These are phyloP conservation scores for Achatina immaculata DNA, from an alignment of 1,140 invertebrate species.

Conservation along the genomic window DNA sequence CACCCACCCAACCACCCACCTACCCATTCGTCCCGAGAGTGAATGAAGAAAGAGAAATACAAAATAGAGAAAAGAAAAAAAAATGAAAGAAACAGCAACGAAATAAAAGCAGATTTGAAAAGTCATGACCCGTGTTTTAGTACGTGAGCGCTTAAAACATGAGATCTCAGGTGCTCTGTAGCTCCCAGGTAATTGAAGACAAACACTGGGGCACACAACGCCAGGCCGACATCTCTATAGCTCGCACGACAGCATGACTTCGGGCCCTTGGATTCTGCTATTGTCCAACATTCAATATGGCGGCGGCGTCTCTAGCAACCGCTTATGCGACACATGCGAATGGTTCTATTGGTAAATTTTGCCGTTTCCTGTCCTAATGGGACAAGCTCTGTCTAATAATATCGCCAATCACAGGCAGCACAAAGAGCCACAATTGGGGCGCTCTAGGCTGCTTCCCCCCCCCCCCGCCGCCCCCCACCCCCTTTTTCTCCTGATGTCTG, in stretches of 20 bases:
- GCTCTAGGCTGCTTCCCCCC: background rate
- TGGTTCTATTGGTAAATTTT: background rate
- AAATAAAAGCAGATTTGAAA: too few species aligned
- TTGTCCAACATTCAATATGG: background rate
- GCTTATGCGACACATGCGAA: background rate
- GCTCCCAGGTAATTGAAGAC: constrained; percentile 10
- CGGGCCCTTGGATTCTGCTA: background rate
- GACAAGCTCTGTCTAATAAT: background rate
- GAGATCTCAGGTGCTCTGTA: background rate
- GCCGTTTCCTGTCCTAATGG: constrained; percentile 15
- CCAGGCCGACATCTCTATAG: background rate
- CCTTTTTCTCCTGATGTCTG: background rate
- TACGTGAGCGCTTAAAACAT: background rate
- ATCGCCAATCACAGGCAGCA: background rate
- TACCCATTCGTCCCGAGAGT: background rate
- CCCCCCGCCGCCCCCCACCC: background rate
- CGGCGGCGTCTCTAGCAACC: background rate
- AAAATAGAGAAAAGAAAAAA: too few species aligned
- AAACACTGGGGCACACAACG: background rate
- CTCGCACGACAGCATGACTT: background rate
- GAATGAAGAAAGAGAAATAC: too few species aligned
- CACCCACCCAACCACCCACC: background rate
- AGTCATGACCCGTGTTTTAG: background rate
- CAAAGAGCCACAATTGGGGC: background rate
- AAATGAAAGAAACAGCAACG: too few species aligned